Percentiles rank a stretch among this genome's conserved stretches.
Evolutionary conservation across 2,888 invertebrate genomes (phyloP).

Genomic region (Yponomeuta plumbellus): DNA sequence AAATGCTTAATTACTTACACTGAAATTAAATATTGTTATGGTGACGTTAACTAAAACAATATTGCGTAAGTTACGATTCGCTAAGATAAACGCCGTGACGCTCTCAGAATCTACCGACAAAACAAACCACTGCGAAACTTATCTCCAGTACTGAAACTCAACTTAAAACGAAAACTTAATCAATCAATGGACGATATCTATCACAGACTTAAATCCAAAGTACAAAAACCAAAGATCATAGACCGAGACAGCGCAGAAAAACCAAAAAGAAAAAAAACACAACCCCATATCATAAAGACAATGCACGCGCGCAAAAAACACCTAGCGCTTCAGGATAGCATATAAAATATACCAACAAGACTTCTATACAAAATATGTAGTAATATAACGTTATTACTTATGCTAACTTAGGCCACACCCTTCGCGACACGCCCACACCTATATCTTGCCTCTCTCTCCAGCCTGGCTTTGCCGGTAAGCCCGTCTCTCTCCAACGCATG

Average conservation of each 20-base stretch:
- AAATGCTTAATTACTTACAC: too few relatives aligned
- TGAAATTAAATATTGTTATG: too few relatives aligned
- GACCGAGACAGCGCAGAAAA: conserved; percentile 17
- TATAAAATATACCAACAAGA: conserved; percentile 50
- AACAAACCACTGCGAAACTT: neutral
- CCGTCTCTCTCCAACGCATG: conserved; percentile 45
- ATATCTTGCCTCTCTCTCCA: conserved; percentile 37
- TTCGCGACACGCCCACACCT: conserved; percentile 51
- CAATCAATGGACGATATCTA: neutral
- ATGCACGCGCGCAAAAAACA: conserved; percentile 61
- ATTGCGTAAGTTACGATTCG: too few relatives aligned
- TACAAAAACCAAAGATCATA: conserved; percentile 30
- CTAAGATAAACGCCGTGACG: neutral
- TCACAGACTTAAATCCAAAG: neutral
- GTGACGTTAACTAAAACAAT: too few relatives aligned
- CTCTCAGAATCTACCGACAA: neutral
- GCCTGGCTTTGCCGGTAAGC: conserved; percentile 28
- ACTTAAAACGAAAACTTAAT: neutral
- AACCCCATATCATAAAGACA: conserved; percentile 40
- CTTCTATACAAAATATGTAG: conserved; percentile 30
- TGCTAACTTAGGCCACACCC: conserved; percentile 64
- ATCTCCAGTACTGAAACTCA: neutral
- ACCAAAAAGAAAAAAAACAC: conserved; percentile 40
- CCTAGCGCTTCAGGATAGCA: conserved; percentile 27
- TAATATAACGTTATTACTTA: conserved; percentile 41